Base-by-base conservation (phyloP, 2,113 vertebrate genomes). In the Ciconia maguari region DNA sequence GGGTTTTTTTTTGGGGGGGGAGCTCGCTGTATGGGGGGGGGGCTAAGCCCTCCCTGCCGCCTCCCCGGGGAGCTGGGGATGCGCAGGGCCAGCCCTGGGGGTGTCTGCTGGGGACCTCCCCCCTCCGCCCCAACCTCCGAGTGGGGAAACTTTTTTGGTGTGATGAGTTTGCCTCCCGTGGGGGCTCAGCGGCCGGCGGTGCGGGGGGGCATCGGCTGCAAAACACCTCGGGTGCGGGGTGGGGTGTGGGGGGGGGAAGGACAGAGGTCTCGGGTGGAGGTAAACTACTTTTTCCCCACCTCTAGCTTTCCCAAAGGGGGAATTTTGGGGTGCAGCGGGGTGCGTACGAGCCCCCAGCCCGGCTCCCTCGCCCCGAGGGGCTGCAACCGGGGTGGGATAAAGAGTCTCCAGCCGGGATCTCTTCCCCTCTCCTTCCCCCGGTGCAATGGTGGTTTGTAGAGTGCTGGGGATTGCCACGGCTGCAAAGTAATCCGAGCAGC, bases 401-500 rank as follows among this genome's bases (percentile, higher is more conserved):
- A 60, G 51, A 6, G 8, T 55, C 22, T 66, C 44, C 48, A 52
- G 41, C 20, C n/a, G 34, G n/a, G 78, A 41, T 89, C 58, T 25
- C 15, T 41, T 42, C 32, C 30, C 68, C 12, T 11, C 16, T 57
- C 51, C 55, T 64, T n/a, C 65, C 22, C 29, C 25, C 32, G 22
- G 62, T 61, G 75, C 64, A 74, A 90, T 71, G 90, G 75, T 65
- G 82, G 55, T 68, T 92, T 76, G 68, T 7, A 10, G 54, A 77
- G 61, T 20, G 70, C 52, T 92, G 6, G 61, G 61, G 42, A 94
- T 91, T 95, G 96, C 96, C 96, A 94, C 93, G 93, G 94, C 84
- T 96, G 97, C 95, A 90, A 86, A 93, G 97, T 95, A 95, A 97
- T 89, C 85, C 74, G 96, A 97, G 86, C 82, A 66, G 89, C 94